Conservation (phyloP, 2,888 invertebrate genomes). For the Lasioglossum villosulum region DNA sequence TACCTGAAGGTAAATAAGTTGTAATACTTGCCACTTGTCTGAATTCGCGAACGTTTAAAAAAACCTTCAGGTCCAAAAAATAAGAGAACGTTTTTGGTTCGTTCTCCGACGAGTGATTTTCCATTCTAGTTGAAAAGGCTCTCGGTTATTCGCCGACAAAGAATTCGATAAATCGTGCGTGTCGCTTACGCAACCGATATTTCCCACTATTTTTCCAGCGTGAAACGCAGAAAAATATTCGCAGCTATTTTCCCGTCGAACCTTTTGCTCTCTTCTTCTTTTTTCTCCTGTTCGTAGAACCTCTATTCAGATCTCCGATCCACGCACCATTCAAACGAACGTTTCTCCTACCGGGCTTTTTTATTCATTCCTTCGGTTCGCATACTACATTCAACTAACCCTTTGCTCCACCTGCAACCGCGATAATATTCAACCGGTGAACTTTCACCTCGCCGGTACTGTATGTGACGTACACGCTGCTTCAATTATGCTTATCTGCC, state of each 20-base stretch:
- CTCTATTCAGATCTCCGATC: constrained; percentile 27
- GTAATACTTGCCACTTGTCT: not conserved
- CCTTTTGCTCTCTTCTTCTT: not conserved
- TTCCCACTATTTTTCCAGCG: not conserved
- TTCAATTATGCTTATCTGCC: constrained; percentile 14
- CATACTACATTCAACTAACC: constrained; percentile 31
- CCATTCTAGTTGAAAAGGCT: not conserved
- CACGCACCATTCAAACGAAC: constrained; percentile 26
- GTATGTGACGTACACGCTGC: not conserved
- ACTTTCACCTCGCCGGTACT: constrained; percentile 18
- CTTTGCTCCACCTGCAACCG: constrained; percentile 25
- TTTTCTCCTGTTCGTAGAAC: not conserved
- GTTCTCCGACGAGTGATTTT: not conserved
- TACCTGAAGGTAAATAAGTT: too few species aligned
- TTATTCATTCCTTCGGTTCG: constrained; percentile 33
- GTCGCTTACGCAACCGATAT: constrained; percentile 18
- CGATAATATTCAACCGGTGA: constrained; percentile 24
- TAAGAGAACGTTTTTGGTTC: too few species aligned
- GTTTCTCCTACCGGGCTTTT: constrained; percentile 16
- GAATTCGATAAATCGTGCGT: constrained; percentile 10
- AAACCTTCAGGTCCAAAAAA: not conserved
- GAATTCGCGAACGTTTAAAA: not conserved
- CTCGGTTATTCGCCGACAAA: not conserved
- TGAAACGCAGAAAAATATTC: constrained; percentile 8
- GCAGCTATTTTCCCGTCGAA: constrained; percentile 25